Conservation (phyloP, 2,888 invertebrate species). For the Chrysodeixis includens region DNA sequence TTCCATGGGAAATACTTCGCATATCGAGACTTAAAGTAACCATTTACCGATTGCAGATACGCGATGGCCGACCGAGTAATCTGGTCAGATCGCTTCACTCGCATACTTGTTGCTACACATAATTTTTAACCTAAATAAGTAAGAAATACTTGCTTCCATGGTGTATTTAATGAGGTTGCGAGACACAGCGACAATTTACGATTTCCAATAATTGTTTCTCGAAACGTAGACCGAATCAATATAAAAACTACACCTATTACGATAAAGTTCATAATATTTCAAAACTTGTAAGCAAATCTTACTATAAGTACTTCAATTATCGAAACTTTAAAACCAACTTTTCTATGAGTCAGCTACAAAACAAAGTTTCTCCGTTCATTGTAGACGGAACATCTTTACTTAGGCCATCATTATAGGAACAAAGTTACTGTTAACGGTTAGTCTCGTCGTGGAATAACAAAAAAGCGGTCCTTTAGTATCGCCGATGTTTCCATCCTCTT, state of each 20-base stretch:
- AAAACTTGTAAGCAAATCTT: constrained; percentile 20
- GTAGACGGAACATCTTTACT: constrained; percentile 67
- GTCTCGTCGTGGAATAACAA: constrained; percentile 81
- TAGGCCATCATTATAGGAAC: constrained; percentile 79
- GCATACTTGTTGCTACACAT: constrained; percentile 82
- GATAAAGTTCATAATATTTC: not conserved
- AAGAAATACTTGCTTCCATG: constrained; percentile 81
- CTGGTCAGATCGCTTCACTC: constrained; percentile 86
- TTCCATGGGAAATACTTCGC: constrained; percentile 85
- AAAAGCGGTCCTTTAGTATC: constrained; percentile 81
- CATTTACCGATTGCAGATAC: constrained; percentile 89
- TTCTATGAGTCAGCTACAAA: constrained; percentile 57
- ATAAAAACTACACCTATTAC: constrained; percentile 17
- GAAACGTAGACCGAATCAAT: constrained; percentile 16
- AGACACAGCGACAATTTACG: constrained; percentile 45
- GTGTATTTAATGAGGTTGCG: constrained; percentile 73
- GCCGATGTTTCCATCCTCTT: constrained; percentile 77
- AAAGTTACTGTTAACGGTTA: constrained; percentile 84
- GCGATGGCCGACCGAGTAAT: constrained; percentile 86
- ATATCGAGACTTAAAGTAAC: constrained; percentile 87
- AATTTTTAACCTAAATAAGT: constrained; percentile 88
- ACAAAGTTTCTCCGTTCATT: constrained; percentile 59
- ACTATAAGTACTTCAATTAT: constrained; percentile 25
- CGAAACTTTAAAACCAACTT: constrained; percentile 44
- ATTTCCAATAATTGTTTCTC: constrained; percentile 30